Evolutionary conservation across 2,797 vertebrate genomes (phyloP).

Genomic region (Sphaeramia orbicularis): DNA sequence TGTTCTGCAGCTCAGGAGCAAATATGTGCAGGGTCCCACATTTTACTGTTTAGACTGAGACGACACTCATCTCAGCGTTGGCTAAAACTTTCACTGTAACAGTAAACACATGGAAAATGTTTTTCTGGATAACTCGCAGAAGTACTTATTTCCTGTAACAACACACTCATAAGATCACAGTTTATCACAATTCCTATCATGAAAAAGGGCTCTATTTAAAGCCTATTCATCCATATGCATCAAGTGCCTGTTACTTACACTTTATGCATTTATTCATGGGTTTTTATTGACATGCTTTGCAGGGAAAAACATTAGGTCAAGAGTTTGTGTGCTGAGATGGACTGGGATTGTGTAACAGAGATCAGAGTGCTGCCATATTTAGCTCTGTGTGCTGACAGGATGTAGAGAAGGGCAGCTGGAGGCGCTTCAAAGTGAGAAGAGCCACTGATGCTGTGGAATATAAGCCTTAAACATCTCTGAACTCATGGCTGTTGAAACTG

Average conservation of each 20-base stretch:
- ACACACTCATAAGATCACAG: neutral
- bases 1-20: constrained; percentile 39
- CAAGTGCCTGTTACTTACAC: neutral
- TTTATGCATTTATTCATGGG: constrained; percentile 2
- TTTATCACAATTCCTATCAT: neutral
- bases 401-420: constrained; percentile 17
- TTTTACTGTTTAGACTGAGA: constrained; percentile 34
- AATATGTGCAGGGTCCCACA: neutral
- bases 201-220: neutral
- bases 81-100: neutral
- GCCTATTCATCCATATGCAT: neutral
- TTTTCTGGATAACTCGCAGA: neutral
- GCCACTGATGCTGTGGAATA: neutral
- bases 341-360: constrained; percentile 29
- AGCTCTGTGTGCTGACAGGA: constrained; percentile 36
- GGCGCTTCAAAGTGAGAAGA: constrained; percentile 30
- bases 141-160: neutral
- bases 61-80: neutral
- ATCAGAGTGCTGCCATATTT: constrained; percentile 37
- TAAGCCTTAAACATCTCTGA: neutral
- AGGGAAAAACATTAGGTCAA: constrained; percentile 2
- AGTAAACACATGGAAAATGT: neutral
- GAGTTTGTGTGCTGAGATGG: constrained; percentile 8
- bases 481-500: neutral
- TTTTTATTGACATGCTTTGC: constrained; percentile 3